Conservation (phyloP, 1,140 invertebrate species). For the Olivierus martensii region DNA sequence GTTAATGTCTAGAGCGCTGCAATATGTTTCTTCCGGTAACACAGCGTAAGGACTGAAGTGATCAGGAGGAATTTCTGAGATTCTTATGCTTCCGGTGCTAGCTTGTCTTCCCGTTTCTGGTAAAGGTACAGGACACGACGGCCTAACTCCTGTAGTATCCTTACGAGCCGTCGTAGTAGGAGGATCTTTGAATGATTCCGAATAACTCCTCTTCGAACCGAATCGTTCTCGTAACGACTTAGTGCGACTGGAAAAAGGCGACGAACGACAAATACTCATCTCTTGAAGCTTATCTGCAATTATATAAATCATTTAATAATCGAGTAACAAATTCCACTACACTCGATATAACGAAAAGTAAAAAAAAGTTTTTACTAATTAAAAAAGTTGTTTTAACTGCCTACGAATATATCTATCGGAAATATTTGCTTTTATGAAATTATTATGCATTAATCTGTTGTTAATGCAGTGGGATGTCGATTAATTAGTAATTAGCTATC, state of each 20-base stretch:
- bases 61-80: neutral
- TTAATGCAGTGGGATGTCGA: too few species aligned
- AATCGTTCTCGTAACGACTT: conserved; percentile 24
- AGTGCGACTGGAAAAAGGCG: conserved; percentile 13
- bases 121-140: neutral
- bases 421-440: too few species aligned
- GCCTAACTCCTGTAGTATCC: neutral
- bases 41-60: conserved; percentile 15
- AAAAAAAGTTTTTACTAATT: too few species aligned
- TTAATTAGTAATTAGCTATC: too few species aligned
- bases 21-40: conserved; percentile 20
- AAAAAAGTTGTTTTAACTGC: too few species aligned
- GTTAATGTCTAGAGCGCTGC: conserved; percentile 26
- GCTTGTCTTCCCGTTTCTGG: conserved; percentile 1
- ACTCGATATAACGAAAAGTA: too few species aligned
- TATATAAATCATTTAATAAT: too few species aligned
- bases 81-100: neutral
- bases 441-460: too few species aligned
- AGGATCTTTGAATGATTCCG: conserved; percentile 23
- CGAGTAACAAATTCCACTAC: too few species aligned
- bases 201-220: conserved; percentile 24
- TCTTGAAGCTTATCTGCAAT: too few species aligned
- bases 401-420: too few species aligned
- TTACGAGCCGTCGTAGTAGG: neutral
- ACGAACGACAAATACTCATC: neutral